Conservation (phyloP, 1,140 invertebrate species). For the Sycophaga agraensis region DNA sequence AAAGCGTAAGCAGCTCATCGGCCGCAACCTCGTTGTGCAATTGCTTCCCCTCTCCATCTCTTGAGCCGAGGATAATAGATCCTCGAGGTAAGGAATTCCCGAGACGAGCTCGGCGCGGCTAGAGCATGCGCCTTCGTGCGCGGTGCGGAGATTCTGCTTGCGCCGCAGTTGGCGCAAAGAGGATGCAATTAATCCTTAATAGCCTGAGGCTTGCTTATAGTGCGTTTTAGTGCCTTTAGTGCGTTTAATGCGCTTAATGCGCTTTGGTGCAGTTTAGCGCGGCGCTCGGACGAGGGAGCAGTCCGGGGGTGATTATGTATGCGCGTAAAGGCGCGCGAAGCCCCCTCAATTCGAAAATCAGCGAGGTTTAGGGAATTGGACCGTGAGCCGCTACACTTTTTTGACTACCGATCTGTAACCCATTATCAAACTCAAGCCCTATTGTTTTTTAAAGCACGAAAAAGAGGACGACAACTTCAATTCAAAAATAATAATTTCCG, state of each 20-base stretch:
- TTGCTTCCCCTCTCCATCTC: constrained; percentile 1
- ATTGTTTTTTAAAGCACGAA: too few species aligned
- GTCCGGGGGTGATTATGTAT: constrained; percentile 24
- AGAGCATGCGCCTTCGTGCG: neutral
- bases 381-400: too few species aligned
- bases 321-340: constrained; percentile 26
- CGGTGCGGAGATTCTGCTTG: neutral
- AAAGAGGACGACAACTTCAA: too few species aligned
- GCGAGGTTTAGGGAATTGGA: too few species aligned
- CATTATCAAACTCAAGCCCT: too few species aligned
- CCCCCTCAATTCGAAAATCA: too few species aligned
- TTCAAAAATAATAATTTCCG: too few species aligned
- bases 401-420: too few species aligned
- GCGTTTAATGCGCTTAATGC: too few species aligned
- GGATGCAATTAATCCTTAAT: constrained; percentile 55
- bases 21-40: constrained; percentile 24
- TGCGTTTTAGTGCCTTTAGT: constrained; percentile 37
- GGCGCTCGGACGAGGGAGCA: too few species aligned
- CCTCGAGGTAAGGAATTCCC: constrained; percentile 31
- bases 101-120: neutral
- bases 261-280: too few species aligned
- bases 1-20: neutral
- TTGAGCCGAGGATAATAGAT: constrained; percentile 19
- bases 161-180: constrained; percentile 42
- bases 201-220: constrained; percentile 42